These are phyloP conservation scores for Drosophila leontia DNA, from an alignment of 1,140 invertebrate genomes.

Conservation along the genomic window DNA sequence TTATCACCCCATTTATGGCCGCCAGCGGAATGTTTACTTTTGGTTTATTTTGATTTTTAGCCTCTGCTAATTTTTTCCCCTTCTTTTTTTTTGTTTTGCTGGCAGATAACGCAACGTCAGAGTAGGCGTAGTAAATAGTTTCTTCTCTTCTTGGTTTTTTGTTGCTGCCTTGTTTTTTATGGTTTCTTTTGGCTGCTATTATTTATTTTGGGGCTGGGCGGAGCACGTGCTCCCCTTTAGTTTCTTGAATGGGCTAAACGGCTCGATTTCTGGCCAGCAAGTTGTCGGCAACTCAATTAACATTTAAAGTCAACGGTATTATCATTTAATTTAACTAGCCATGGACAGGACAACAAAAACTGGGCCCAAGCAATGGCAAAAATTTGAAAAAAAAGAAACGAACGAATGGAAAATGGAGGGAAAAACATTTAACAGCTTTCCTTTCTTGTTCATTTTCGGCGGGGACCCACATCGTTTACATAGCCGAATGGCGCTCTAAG, in stretches of 20 bases:
- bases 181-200: conserved; percentile 19
- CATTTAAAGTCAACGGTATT: conserved; percentile 39
- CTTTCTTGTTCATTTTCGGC: conserved; percentile 55
- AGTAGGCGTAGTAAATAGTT: conserved; percentile 67
- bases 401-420: conserved; percentile 30
- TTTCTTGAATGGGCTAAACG: conserved; percentile 14
- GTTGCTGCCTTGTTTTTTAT: conserved; percentile 40
- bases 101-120: conserved; percentile 53
- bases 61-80: conserved; percentile 31
- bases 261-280: not conserved
- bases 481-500: conserved; percentile 70
- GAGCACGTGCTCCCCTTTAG: conserved; percentile 59
- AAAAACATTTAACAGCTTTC: conserved; percentile 69
- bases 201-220: conserved; percentile 22
- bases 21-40: conserved; percentile 61
- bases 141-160: conserved; percentile 14
- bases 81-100: not conserved
- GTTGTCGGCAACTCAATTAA: conserved; percentile 35
- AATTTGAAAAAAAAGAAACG: conserved; percentile 15
- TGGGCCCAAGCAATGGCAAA: conserved; percentile 29
- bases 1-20: conserved; percentile 60
- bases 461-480: conserved; percentile 50
- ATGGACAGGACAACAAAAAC: not conserved
- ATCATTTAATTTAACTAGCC: conserved; percentile 38
- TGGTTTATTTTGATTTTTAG: conserved; percentile 63